These are phyloP conservation scores for Oophaga sylvatica DNA, from an alignment of 2,797 vertebrate genomes.

Conservation along the genomic window DNA sequence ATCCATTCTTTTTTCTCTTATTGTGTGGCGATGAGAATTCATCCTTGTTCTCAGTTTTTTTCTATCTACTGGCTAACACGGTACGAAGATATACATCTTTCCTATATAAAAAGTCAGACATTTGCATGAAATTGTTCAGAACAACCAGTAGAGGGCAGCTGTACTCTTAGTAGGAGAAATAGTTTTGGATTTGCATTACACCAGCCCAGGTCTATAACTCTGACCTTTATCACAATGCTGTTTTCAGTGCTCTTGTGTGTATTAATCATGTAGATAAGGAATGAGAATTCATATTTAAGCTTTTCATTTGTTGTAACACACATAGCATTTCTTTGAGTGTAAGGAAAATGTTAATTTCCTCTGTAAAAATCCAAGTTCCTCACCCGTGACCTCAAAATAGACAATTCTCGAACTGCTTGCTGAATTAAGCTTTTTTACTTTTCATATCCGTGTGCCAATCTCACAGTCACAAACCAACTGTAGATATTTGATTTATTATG, in stretches of 20 bases:
- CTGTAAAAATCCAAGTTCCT: not conserved
- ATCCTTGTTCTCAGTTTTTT: too few species aligned
- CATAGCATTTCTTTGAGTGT: not conserved
- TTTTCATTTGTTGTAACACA: not conserved
- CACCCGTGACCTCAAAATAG: not conserved
- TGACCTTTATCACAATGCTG: not conserved
- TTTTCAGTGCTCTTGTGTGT: not conserved
- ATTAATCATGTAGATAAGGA: not conserved
- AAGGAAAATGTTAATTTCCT: not conserved
- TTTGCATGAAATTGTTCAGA: not conserved
- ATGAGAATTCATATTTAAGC: not conserved
- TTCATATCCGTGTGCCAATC: not conserved
- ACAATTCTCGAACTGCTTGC: not conserved
- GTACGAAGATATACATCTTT: too few species aligned
- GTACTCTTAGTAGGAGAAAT: not conserved
- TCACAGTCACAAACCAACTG: not conserved
- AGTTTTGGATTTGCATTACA: not conserved
- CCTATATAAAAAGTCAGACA: too few species aligned
- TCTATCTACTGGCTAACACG: too few species aligned
- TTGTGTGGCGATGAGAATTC: too few species aligned
- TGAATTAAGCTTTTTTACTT: not conserved
- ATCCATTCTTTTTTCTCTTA: too few species aligned
- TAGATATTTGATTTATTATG: not conserved
- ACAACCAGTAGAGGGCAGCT: conserved; percentile 4
- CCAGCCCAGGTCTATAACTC: not conserved